Evolutionary conservation across 2,888 invertebrate genomes (phyloP).

Genomic region (Scrobipalpa costella): DNA sequence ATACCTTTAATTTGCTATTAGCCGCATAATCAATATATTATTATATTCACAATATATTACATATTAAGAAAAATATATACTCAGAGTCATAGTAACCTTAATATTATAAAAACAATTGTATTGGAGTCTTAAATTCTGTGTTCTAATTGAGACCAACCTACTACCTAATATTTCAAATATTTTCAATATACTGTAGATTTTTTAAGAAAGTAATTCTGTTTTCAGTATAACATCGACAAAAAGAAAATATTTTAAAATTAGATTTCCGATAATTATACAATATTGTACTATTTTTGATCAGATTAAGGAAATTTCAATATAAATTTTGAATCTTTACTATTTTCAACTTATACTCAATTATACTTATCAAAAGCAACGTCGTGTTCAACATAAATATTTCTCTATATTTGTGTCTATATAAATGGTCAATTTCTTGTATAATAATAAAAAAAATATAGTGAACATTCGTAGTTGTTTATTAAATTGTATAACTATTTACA

Average conservation of each 20-base stretch:
- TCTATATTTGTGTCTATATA: slow-evolving; percentile 38
- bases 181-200: slow-evolving; percentile 55
- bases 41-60: background rate
- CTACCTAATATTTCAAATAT: slow-evolving; percentile 33
- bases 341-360: slow-evolving; percentile 17
- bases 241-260: background rate
- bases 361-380: slow-evolving; percentile 29
- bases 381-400: slow-evolving; percentile 38
- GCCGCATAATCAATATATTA: background rate
- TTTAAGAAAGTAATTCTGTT: slow-evolving; percentile 36
- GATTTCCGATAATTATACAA: slow-evolving; percentile 17
- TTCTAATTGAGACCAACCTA: slow-evolving; percentile 50
- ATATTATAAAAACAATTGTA: slow-evolving; percentile 28
- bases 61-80: slow-evolving; percentile 18
- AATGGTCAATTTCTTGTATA: slow-evolving; percentile 41
- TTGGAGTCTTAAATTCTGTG: slow-evolving; percentile 41
- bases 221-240: slow-evolving; percentile 4
- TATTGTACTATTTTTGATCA: slow-evolving; percentile 19
- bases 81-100: slow-evolving; percentile 25
- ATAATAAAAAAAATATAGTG: slow-evolving; percentile 41
- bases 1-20: slow-evolving; percentile 1
- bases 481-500: slow-evolving; percentile 33
- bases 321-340: slow-evolving; percentile 21
- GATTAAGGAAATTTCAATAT: slow-evolving; percentile 14
- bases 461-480: slow-evolving; percentile 48